These are phyloP conservation scores for Parapristionchus giblindavisi DNA, from an alignment of 2,888 invertebrate genomes.

Conservation along the genomic window DNA sequence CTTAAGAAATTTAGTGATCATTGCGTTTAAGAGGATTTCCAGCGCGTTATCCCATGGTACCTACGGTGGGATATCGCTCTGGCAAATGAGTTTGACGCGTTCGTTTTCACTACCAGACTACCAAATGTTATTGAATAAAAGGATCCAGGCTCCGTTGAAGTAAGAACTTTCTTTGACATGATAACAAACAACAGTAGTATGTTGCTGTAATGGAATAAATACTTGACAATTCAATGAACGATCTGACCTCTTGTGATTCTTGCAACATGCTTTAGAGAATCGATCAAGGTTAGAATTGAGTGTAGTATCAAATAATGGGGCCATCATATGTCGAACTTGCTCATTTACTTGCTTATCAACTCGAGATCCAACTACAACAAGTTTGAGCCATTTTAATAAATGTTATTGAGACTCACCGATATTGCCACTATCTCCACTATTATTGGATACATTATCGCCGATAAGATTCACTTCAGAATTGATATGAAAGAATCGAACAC, in stretches of 20 bases:
- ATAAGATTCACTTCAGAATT: constrained; percentile 73
- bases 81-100: no score
- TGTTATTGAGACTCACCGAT: no score
- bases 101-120: no score
- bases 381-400: neutral
- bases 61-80: no score
- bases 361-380: constrained; percentile 45
- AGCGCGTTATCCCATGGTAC: no score
- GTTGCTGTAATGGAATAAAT: no score
- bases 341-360: constrained; percentile 71
- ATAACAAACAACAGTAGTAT: no score
- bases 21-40: no score
- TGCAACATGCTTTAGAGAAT: constrained; percentile 83
- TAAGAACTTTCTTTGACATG: no score
- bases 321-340: constrained; percentile 79
- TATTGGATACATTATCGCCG: constrained; percentile 59
- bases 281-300: constrained; percentile 86
- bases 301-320: constrained; percentile 84
- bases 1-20: no score
- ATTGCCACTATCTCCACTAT: constrained; percentile 55
- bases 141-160: no score
- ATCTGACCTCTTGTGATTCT: constrained; percentile 47
- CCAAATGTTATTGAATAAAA: no score
- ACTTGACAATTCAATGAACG: neutral
- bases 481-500: constrained; percentile 88